phyloP scores from a whole-genome alignment of 1,140 invertebrate species.

The Pseudomyrmex pallidus region DNA sequence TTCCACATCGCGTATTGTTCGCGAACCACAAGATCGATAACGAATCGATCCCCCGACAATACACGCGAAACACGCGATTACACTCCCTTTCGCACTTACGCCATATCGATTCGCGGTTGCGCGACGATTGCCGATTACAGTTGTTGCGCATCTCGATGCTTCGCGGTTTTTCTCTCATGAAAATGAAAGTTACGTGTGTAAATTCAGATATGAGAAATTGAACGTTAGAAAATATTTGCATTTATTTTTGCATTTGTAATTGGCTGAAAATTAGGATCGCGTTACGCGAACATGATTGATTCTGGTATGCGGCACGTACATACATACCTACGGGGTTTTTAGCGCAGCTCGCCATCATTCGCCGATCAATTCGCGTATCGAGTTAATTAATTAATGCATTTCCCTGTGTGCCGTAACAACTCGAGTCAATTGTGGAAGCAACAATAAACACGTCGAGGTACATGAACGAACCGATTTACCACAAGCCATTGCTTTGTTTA shows the following conservation, averaged over 20 bases:
- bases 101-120: no score
- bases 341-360: neutral
- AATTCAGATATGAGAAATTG: no score
- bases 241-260: neutral
- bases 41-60: no score
- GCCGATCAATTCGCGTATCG: conserved; percentile 33
- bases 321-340: neutral
- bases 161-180: no score
- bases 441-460: conserved; percentile 43
- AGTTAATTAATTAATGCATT: conserved; percentile 50
- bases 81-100: no score
- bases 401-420: conserved; percentile 34
- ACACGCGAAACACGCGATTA: no score
- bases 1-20: no score
- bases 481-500: conserved; percentile 46
- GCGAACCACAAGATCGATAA: no score
- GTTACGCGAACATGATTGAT: neutral
- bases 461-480: conserved; percentile 40
- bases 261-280: neutral
- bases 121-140: no score
- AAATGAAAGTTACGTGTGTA: no score
- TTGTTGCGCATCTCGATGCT: no score
- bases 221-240: no score
- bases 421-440: conserved; percentile 36
- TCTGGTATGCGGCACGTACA: neutral